Evolutionary conservation across 2,888 invertebrate species (phyloP), one percentile per base, ranked within the genome.

Genomic region (Erebia aethiops): DNA sequence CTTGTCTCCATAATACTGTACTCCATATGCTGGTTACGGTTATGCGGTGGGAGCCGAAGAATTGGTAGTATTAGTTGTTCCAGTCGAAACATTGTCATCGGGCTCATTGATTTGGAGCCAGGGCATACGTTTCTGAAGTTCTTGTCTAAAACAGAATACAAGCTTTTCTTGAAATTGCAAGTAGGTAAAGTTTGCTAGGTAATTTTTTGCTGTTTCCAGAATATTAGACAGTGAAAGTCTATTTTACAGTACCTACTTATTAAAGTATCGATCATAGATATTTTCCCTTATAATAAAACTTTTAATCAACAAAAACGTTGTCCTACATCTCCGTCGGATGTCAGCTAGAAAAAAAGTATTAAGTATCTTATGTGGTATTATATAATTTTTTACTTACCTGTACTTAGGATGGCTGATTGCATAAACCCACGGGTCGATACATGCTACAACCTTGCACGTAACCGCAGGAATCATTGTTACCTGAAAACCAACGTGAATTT

Each of bases 401-500:
- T 97, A 97, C 91, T 95, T 96, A 7, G 98, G 98, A 94, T 98
- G 98, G 83, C 97, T 98, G 78, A 98, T 97, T 5, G 98, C 98
- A 80, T 98, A 98, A 1, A 98, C 96, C 93, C 98, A 97, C 0
- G 98, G 98, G 89, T 98, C 98, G 82, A 98, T 95, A 87, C 98
- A 98, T 0, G 98, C 98, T 0, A 98, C 98, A 67, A 96, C 92
- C 92, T 98, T 98, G 82, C 98, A 98, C 49, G 97, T 95, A 75
- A 97, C 95, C 0, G 98, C 97, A 5, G 98, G 98, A 78, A 98
- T 95, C 97, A 98, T 98, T 0, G 97, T 97, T 0, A 96, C 95
- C 93, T 94, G 79, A 35, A 78, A 75, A 69, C 51, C 49, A 52
- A 69, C 49, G 1, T 71, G 41, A 58, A 46, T 11, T 26, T 16